Conservation (phyloP, 2,113 vertebrate genomes). For the Puffinus mauretanicus region DNA sequence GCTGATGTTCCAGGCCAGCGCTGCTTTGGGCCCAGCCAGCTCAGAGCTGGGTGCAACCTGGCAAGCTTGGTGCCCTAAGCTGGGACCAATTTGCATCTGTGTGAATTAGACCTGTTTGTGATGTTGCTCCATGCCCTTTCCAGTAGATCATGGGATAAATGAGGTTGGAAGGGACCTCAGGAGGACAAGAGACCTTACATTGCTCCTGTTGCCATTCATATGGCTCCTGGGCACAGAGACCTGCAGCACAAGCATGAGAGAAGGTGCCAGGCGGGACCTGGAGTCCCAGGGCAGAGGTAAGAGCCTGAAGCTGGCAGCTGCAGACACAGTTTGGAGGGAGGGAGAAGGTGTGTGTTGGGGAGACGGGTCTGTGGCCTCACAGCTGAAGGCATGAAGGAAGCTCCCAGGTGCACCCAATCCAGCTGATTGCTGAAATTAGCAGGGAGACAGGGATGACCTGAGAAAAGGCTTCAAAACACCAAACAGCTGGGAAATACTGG, state of each 20-base stretch:
- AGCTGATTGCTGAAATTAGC: not conserved
- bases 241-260: not conserved
- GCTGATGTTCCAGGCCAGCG: not conserved
- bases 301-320: not conserved
- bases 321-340: not conserved
- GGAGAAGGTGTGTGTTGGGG: not conserved
- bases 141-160: not conserved
- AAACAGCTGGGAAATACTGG: not conserved
- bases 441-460: not conserved
- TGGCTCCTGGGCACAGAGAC: not conserved
- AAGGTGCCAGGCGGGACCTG: not conserved
- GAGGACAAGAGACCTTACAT: not conserved
- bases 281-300: not conserved
- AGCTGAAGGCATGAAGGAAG: not conserved
- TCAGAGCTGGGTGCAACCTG: not conserved
- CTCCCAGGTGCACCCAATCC: not conserved
- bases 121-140: not conserved
- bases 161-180: not conserved
- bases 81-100: not conserved
- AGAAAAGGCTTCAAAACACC: not conserved
- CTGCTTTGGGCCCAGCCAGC: not conserved
- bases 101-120: not conserved
- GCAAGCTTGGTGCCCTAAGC: not conserved
- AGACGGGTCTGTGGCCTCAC: not conserved
- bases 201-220: not conserved